Conservation (phyloP, 1,140 invertebrate species). For the Drosophila kepulauana region DNA sequence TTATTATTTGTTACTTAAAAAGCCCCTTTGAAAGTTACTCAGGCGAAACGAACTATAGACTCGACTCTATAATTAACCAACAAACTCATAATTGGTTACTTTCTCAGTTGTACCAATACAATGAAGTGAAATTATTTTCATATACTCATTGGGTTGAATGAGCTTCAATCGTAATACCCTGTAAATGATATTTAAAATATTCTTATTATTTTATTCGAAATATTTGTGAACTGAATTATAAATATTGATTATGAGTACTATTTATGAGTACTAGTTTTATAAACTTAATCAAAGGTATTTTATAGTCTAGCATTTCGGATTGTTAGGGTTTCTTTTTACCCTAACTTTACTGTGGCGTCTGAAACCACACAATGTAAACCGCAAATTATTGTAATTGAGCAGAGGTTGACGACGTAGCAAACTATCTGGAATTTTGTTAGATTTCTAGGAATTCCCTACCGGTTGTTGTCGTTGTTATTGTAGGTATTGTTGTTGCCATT, state of each 20-base stretch:
- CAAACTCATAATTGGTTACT: conserved; percentile 49
- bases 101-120: conserved; percentile 37
- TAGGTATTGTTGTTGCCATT: no score
- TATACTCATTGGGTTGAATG: background rate
- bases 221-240: background rate
- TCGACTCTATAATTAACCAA: conserved; percentile 43
- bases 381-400: conserved; percentile 52
- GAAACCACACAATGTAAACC: conserved; percentile 38
- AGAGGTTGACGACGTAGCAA: conserved; percentile 1
- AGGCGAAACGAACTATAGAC: conserved; percentile 22
- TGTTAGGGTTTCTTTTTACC: conserved; percentile 9
- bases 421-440: conserved; percentile 35
- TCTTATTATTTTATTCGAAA: no score
- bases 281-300: conserved; percentile 3
- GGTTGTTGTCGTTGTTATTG: conserved; percentile 19
- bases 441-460: conserved; percentile 36
- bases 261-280: background rate
- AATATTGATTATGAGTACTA: background rate
- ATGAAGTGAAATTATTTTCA: conserved; percentile 26
- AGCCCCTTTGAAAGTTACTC: conserved; percentile 34
- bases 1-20: conserved; percentile 1
- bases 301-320: background rate
- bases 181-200: background rate
- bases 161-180: background rate
- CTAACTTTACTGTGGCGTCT: background rate